Evolutionary conservation across 1,140 invertebrate genomes (phyloP).

Genomic region (Drosophila saltans): DNA sequence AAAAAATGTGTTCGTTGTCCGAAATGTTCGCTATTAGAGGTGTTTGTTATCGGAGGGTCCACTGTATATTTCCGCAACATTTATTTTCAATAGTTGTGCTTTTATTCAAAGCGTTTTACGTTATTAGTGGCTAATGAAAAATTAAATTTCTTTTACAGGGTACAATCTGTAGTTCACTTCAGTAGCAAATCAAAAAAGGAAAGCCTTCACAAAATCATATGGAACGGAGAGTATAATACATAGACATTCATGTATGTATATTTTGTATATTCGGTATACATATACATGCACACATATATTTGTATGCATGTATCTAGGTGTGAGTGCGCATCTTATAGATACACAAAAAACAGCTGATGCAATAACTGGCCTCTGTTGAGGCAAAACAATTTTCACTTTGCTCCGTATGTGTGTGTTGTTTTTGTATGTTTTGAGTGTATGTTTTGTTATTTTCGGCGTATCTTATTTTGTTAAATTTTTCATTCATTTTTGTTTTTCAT

Average conservation of each 20-base stretch:
- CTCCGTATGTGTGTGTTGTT: slow-evolving; percentile 33
- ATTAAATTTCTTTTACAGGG: too few relatives aligned
- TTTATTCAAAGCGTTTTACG: too few relatives aligned
- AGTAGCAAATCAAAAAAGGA: not conserved
- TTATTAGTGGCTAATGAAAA: too few relatives aligned
- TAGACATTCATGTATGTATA: slow-evolving; percentile 20
- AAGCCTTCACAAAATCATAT: slow-evolving; percentile 40
- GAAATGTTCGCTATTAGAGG: too few relatives aligned
- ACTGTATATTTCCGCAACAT: too few relatives aligned
- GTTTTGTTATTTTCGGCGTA: slow-evolving; percentile 10
- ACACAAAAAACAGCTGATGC: slow-evolving; percentile 55
- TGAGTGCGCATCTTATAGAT: slow-evolving; percentile 32
- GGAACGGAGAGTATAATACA: slow-evolving; percentile 26
- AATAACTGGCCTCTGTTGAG: slow-evolving; percentile 55
- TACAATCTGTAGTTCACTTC: too few relatives aligned
- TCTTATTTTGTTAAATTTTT: slow-evolving; percentile 10
- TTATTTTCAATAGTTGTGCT: too few relatives aligned
- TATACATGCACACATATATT: slow-evolving; percentile 12
- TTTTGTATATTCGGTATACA: not conserved
- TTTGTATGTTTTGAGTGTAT: slow-evolving; percentile 37
- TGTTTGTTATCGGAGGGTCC: too few relatives aligned
- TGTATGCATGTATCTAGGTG: not conserved
- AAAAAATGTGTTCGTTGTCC: too few relatives aligned
- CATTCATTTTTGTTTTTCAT: not conserved
- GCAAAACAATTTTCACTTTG: slow-evolving; percentile 39